A percentile compares a stretch with the other conserved stretches of the same genome.
Conservation (phyloP, 2,113 vertebrate genomes). For the Stictonetta naevosa region DNA sequence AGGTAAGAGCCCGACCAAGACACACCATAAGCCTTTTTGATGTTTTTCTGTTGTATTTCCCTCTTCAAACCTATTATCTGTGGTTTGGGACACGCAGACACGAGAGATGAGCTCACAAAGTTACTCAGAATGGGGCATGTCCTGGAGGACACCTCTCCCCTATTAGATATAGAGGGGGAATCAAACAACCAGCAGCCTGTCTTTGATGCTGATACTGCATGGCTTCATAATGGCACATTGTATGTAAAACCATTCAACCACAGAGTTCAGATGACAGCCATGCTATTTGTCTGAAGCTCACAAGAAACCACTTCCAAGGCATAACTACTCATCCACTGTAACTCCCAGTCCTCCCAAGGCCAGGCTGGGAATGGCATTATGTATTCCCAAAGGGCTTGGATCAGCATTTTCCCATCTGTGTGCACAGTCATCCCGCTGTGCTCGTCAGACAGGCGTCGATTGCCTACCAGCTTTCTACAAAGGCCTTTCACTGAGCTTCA, state of each 20-base stretch:
- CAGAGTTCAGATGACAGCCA: not conserved
- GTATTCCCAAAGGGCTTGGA: not conserved
- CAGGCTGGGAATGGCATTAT: not conserved
- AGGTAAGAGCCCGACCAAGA: rapidly evolving
- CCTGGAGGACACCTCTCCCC: not conserved
- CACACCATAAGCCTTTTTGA: not conserved
- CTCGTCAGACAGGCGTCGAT: not conserved
- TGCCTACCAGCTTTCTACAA: not conserved
- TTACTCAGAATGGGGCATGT: not conserved
- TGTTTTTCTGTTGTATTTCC: not conserved
- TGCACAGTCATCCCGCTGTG: not conserved
- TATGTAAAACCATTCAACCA: not conserved
- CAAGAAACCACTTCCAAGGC: not conserved
- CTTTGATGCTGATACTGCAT: not conserved
- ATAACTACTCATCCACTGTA: not conserved
- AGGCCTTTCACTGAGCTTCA: not conserved
- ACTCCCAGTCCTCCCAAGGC: not conserved
- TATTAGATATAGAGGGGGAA: not conserved
- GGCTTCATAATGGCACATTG: not conserved
- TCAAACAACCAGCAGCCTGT: not conserved
- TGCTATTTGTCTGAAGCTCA: not conserved
- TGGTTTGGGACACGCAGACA: not conserved
- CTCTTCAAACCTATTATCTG: not conserved
- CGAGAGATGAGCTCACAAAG: not conserved
- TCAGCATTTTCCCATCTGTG: not conserved